phyloP scores from a whole-genome alignment of 2,113 vertebrate species.

The Charina bottae region DNA sequence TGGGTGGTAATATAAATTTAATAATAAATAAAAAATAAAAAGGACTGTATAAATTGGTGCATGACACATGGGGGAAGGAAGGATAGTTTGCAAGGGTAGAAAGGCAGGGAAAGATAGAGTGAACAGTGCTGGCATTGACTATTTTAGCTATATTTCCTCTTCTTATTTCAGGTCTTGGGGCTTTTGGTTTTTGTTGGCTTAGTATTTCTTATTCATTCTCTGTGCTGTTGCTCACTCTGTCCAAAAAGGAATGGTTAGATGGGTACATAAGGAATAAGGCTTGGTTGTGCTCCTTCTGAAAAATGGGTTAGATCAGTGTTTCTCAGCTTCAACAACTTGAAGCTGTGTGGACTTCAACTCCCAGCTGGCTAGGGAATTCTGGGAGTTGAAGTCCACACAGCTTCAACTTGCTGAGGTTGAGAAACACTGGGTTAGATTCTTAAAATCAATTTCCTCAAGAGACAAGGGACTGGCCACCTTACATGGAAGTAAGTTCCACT shows the following conservation, averaged over 20 bases:
- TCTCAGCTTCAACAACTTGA: too few relatives aligned
- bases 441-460: conserved; percentile 16
- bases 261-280: background rate
- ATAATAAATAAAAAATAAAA: too few relatives aligned
- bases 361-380: too few relatives aligned
- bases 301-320: background rate
- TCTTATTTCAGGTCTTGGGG: background rate
- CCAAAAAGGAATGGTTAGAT: background rate
- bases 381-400: too few relatives aligned
- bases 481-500: background rate
- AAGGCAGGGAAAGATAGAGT: background rate
- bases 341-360: too few relatives aligned
- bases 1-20: too few relatives aligned
- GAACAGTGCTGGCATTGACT: background rate
- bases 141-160: background rate
- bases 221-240: background rate
- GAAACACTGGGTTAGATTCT: background rate
- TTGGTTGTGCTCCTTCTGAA: conserved; percentile 5
- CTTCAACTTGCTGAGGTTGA: too few relatives aligned
- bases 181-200: background rate
- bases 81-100: background rate
- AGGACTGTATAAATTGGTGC: background rate
- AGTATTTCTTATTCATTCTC: background rate
- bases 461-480: background rate
- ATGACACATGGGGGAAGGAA: background rate